Evolutionary conservation across 2,797 vertebrate genomes (phyloP), one percentile per base, ranked within the genome.

Genomic region (Pseudochromis fuscus): DNA sequence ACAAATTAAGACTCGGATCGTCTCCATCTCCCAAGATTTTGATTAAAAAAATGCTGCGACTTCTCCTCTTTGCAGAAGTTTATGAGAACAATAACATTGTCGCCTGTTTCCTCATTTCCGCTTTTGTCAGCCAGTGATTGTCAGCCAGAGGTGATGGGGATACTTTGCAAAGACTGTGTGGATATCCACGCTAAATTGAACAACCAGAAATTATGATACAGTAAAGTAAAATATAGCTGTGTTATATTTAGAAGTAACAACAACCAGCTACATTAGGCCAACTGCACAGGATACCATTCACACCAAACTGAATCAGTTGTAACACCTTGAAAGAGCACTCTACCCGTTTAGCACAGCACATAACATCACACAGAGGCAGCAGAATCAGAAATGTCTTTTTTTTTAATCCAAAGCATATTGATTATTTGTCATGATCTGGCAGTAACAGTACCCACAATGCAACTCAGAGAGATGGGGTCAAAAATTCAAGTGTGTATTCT

Each of bases 1-100:
- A 61, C 21, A 60, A 61, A 61, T 56, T 18, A 50, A 61, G 52
- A 68, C 19, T 71, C 8, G 10, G 23, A 65, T 65, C 16, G 8
- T n/a, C 19, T 37, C 37, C 15, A 66, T 46, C 38, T 60, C 24
- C 25, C 19, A 10, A 67, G 25, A 65, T 42, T 71, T 30, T 66
- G 38, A 63, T 60, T 35, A 60, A 59, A 10, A 38, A 57, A 60
- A 35, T 3, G 55, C 24, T 18, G 27, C 5, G 9, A 37, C 19
- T 19, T 12, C 21, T 46, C 28, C 25, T 30, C 19, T 31, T 62
- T 46, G 5, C 23, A 11, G 15, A 42, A 18, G 48, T 56, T 21
- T n/a, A 40, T 18, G 12, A 30, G 8, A 31, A 40, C 0, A 16
- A 30, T 6, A 21, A 45, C 1, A 21, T 4, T 1, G 21, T 31